phyloP scores from a whole-genome alignment of 37 sponge, comb jelly and placozoan genomes.

The Sycon ciliatum region DNA sequence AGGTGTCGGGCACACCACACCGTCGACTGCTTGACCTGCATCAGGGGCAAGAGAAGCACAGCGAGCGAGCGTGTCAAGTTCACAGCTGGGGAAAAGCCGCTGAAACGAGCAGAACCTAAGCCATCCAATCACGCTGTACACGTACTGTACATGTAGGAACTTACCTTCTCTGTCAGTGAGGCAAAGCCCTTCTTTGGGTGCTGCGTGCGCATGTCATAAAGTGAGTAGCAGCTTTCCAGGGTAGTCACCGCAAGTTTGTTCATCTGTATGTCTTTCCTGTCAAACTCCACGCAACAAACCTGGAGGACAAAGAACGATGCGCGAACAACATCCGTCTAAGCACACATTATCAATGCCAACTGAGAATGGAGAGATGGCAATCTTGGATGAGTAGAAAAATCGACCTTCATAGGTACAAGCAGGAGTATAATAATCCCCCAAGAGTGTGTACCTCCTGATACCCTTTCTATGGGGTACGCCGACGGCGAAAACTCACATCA shows the following conservation, averaged over 20 bases:
- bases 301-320: slow-evolving; percentile 25
- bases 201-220: slow-evolving; percentile 78
- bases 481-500: too few relatives aligned
- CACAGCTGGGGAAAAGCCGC: not conserved
- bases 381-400: too few relatives aligned
- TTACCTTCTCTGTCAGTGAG: slow-evolving; percentile 80
- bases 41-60: not conserved
- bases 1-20: slow-evolving; percentile 88
- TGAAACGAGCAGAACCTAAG: not conserved
- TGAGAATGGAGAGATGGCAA: too few relatives aligned
- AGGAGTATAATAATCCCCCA: not conserved
- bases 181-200: slow-evolving; percentile 87
- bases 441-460: too few relatives aligned
- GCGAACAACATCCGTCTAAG: too few relatives aligned
- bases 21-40: slow-evolving; percentile 75
- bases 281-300: slow-evolving; percentile 93
- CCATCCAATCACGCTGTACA: not conserved
- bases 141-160: not conserved
- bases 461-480: too few relatives aligned
- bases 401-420: slow-evolving; percentile 19
- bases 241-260: slow-evolving; percentile 92
- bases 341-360: too few relatives aligned
- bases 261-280: slow-evolving; percentile 88
- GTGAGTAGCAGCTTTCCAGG: slow-evolving; percentile 69
- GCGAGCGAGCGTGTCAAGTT: not conserved